Base-by-base conservation (phyloP, 2,888 invertebrate species). In the Ecliptopera silaceata region DNA sequence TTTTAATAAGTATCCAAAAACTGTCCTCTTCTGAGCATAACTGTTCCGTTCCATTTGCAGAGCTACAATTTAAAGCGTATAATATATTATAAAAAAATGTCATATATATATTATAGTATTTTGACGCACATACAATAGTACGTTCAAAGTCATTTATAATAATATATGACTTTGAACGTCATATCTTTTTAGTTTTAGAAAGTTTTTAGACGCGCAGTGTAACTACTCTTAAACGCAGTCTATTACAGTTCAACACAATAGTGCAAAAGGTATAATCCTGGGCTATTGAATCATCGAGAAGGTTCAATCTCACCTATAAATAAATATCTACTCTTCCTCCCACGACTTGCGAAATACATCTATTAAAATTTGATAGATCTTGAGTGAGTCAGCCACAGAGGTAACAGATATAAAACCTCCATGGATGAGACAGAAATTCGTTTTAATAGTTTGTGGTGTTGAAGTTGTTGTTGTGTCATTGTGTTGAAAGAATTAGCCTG, bases 291-390 rank as follows among this genome's bases (percentile, higher is more conserved):
- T 69, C 72, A 74, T 74, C 71, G 69, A 70, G 68, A 70, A 74
- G 70, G 65, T 67, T 69, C 71, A 70, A 73, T 75, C 71, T 68
- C 61, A 63, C 68, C 68, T 73, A 75, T 80, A 75, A 79, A 77
- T 82, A 76, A 72, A 65, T 54, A 48, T 39, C 48, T 59, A 63
- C 66, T 74, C 75, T 65, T 69, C 74, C 76, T 65, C 87, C 87
- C 75, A 86, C 86, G 68, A 67, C 57, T 46, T 82, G 83, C 68
- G 84, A 80, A 85, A 86, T 71, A 78, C 80, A 75, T 84, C 84
- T 80, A 83, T 86, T 86, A 84, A 77, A 73, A 65, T 80, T 80
- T 80, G 82, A 85, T 83, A 82, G 79, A 75, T 68, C 68, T 56
- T 46, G 64, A 56, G 64, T 77, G 77, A 77, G 59, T 77, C 77